Percentiles rank a stretch among this genome's conserved stretches.
Conservation (phyloP, 2,113 vertebrate genomes). For the Gymnobelideus leadbeateri region DNA sequence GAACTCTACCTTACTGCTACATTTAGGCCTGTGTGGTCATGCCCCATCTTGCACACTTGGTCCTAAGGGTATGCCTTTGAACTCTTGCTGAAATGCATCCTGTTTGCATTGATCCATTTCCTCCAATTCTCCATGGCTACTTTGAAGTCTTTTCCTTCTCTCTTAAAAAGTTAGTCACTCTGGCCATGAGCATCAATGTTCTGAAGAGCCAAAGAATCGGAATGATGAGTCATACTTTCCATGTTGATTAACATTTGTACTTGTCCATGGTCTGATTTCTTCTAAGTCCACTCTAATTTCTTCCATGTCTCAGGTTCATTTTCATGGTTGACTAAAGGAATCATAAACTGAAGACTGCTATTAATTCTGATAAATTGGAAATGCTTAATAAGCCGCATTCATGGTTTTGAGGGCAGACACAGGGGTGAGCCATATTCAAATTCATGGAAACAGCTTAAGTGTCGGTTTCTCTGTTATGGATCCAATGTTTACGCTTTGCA, state of each 20-base stretch:
- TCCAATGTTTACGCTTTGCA: constrained; percentile 61
- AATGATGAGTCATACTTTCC: constrained; percentile 2
- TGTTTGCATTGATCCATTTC: background rate
- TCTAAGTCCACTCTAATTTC: background rate
- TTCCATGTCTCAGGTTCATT: background rate
- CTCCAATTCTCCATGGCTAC: constrained; percentile 8
- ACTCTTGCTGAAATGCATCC: background rate
- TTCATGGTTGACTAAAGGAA: background rate
- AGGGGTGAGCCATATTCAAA: background rate
- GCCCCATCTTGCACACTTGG: background rate
- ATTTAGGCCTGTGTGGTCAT: background rate
- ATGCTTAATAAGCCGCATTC: background rate
- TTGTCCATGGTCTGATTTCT: background rate
- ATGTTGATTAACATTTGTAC: background rate
- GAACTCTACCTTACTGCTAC: background rate
- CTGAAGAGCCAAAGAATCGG: constrained; percentile 33
- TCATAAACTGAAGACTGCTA: background rate
- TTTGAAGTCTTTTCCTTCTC: background rate
- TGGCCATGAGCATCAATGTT: constrained; percentile 31
- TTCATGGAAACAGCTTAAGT: constrained; percentile 21
- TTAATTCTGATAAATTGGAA: background rate
- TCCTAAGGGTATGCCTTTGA: background rate
- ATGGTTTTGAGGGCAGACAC: background rate
- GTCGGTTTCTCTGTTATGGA: constrained; percentile 39
- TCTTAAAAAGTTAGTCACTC: background rate